These are phyloP conservation scores for Helicolenus hilgendorfi DNA, from an alignment of 2,797 vertebrate species.

Conservation along the genomic window DNA sequence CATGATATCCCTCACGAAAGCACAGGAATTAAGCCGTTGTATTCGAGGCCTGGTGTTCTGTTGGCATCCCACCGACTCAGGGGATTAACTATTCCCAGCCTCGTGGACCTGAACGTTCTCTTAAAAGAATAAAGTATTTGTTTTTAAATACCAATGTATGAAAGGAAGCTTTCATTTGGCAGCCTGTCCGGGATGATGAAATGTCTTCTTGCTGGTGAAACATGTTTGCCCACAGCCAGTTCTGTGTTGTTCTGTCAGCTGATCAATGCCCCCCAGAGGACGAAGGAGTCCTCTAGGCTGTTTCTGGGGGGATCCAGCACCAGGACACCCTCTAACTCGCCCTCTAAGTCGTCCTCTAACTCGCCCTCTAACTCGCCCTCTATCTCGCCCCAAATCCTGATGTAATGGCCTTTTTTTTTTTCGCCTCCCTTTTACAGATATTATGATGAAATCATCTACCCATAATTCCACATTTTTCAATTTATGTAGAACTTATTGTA, in stretches of 20 bases:
- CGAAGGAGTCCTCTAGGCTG: neutral
- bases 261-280: constrained; percentile 74
- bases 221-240: constrained; percentile 51
- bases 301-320: constrained; percentile 24
- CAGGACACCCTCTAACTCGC: neutral
- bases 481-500: neutral
- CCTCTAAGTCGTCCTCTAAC: neutral
- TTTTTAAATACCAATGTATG: constrained; percentile 47
- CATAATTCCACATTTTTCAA: neutral
- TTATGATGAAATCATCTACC: neutral
- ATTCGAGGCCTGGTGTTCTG: constrained; percentile 17
- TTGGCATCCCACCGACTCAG: constrained; percentile 31
- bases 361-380: neutral
- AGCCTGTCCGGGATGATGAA: constrained; percentile 54
- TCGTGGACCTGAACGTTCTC: constrained; percentile 8
- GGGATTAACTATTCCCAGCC: constrained; percentile 60
- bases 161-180: constrained; percentile 51
- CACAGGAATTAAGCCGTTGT: constrained; percentile 15
- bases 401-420: neutral
- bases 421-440: neutral
- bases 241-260: constrained; percentile 57
- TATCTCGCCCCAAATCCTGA: neutral
- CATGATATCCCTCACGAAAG: neutral
- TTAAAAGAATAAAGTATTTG: constrained; percentile 45
- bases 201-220: constrained; percentile 35